Conservation (phyloP, 2,888 invertebrate genomes). For the Hydrotaea diabolus region DNA sequence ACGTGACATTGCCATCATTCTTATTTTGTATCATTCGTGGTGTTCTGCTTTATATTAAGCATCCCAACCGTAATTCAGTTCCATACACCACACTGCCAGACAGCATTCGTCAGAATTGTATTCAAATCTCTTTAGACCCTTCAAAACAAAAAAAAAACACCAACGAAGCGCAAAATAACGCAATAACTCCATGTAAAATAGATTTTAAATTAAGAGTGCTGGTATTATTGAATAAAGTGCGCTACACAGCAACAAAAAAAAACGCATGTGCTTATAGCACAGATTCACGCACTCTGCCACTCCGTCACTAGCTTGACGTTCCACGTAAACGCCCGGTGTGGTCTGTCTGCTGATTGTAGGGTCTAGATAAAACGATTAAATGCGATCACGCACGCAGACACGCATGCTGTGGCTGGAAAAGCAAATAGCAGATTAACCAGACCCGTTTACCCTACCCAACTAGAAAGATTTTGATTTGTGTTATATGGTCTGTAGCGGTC, state of each 20-base stretch:
- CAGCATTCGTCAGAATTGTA: neutral
- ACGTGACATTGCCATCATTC: conserved; percentile 61
- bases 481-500: too few species aligned
- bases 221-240: conserved; percentile 44
- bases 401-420: conserved; percentile 47
- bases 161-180: too few species aligned
- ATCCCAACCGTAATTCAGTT: neutral
- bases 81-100: neutral
- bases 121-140: neutral
- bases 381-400: conserved; percentile 57
- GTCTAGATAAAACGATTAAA: conserved; percentile 54
- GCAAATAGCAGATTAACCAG: conserved; percentile 54
- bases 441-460: neutral
- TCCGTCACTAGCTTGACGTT: neutral
- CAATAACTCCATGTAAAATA: conserved; percentile 4
- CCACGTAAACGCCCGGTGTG: neutral
- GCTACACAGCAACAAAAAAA: neutral
- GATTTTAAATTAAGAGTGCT: conserved; percentile 54
- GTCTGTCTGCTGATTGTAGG: neutral
- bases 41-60: conserved; percentile 29
- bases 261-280: neutral
- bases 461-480: neutral
- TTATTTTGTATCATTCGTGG: neutral
- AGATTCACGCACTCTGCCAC: neutral
- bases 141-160: conserved; percentile 16